A percentile compares a stretch with the other conserved stretches of the same genome.
Conservation (phyloP, 2,797 vertebrate species). For the Cyclopterus lumpus region DNA sequence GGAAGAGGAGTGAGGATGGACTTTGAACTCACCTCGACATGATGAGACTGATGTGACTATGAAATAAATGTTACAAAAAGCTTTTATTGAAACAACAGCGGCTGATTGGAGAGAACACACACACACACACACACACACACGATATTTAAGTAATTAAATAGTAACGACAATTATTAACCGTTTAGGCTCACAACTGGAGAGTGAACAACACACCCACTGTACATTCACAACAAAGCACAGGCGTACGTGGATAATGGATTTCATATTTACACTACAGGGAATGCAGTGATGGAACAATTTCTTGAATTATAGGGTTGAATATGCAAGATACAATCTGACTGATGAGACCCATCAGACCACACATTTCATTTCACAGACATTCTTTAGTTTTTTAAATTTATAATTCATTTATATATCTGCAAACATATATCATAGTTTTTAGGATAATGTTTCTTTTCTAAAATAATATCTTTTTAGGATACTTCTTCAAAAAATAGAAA, state of each 20-base stretch:
- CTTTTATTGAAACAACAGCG: slow-evolving; percentile 67
- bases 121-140: slow-evolving; percentile 34
- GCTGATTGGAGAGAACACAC: slow-evolving; percentile 42
- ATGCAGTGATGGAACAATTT: slow-evolving; percentile 34
- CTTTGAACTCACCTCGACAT: background rate
- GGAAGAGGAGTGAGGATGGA: slow-evolving; percentile 53
- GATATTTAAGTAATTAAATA: slow-evolving; percentile 33
- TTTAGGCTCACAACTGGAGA: slow-evolving; percentile 28
- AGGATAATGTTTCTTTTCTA: slow-evolving; percentile 4
- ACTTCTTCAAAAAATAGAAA: slow-evolving; percentile 64
- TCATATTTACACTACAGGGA: slow-evolving; percentile 18
- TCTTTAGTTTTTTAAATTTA: slow-evolving; percentile 14
- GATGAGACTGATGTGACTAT: slow-evolving; percentile 30
- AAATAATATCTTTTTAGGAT: slow-evolving; percentile 11
- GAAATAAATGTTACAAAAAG: slow-evolving; percentile 34
- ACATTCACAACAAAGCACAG: slow-evolving; percentile 56
- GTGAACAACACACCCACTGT: slow-evolving; percentile 43
- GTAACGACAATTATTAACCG: slow-evolving; percentile 24
- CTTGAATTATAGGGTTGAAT: slow-evolving; percentile 48
- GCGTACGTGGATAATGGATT: slow-evolving; percentile 25
- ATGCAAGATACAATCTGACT: slow-evolving; percentile 41
- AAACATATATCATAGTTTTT: slow-evolving; percentile 36
- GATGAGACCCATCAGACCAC: slow-evolving; percentile 8
- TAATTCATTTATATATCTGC: no score
- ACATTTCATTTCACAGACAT: slow-evolving; percentile 15